phyloP scores from a whole-genome alignment of 2,888 invertebrate species.

The Zele albiditarsus region DNA sequence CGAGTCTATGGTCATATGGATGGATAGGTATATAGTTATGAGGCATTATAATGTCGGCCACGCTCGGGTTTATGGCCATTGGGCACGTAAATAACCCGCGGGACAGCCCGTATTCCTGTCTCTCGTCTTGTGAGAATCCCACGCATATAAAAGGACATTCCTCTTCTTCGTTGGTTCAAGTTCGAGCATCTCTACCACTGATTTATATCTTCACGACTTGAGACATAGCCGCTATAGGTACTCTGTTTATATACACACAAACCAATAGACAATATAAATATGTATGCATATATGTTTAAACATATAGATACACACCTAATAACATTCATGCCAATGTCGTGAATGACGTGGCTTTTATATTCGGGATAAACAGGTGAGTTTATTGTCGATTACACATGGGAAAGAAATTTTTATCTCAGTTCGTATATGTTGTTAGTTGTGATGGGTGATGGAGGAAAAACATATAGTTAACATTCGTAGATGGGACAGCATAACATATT shows the following conservation, averaged over 20 bases:
- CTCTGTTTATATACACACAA: background rate
- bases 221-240: background rate
- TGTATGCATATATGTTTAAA: background rate
- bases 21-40: conserved; percentile 20
- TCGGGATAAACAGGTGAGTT: conserved; percentile 30
- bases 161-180: conserved; percentile 46
- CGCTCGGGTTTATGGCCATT: conserved; percentile 50
- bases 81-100: conserved; percentile 53
- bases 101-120: conserved; percentile 49
- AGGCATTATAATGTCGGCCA: conserved; percentile 44
- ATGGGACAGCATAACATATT: too few relatives aligned
- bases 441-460: background rate
- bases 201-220: conserved; percentile 44
- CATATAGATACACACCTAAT: background rate
- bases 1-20: conserved; percentile 13
- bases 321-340: conserved; percentile 17
- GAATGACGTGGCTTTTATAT: conserved; percentile 2
- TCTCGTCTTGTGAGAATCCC: conserved; percentile 49
- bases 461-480: too few relatives aligned
- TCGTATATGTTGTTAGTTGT: background rate
- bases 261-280: background rate
- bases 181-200: conserved; percentile 52
- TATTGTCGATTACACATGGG: conserved; percentile 24
- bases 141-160: conserved; percentile 52
- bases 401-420: background rate